Percentiles rank a stretch among this genome's conserved stretches.
phyloP scores from a whole-genome alignment of 2,888 invertebrate genomes.

The Caenorhabditis sp. region DNA sequence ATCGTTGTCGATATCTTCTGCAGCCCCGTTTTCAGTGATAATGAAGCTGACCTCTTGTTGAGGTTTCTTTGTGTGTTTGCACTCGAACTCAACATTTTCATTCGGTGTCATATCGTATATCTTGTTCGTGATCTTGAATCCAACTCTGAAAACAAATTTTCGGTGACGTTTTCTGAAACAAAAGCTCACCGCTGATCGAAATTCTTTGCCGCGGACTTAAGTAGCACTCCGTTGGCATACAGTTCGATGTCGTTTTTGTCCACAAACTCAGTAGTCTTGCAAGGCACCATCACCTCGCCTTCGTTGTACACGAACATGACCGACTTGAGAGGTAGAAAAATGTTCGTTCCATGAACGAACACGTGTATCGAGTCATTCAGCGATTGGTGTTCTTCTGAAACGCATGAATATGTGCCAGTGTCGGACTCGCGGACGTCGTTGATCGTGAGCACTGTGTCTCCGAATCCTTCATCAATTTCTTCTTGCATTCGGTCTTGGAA shows the following conservation, averaged over 20 bases:
- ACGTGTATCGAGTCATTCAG: constrained; percentile 63
- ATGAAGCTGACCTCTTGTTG: constrained; percentile 22
- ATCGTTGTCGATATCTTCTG: constrained; percentile 13
- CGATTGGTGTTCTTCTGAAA: constrained; percentile 47
- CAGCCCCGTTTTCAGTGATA: constrained; percentile 41
- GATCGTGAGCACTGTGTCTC: constrained; percentile 40
- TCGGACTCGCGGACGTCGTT: constrained; percentile 59
- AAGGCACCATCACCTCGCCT: constrained; percentile 60
- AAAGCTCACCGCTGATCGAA: constrained; percentile 60
- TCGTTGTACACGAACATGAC: constrained; percentile 37
- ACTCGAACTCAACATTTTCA: constrained; percentile 46
- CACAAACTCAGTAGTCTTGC: constrained; percentile 61
- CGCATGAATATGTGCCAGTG: constrained; percentile 67
- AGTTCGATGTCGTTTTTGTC: constrained; percentile 56
- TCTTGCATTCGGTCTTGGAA: constrained; percentile 30
- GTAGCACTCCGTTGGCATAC: constrained; percentile 48
- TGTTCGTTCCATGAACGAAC: constrained; percentile 55
- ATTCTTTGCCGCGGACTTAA: constrained; percentile 64
- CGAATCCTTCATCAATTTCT: constrained; percentile 18
- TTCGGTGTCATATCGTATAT: constrained; percentile 30
- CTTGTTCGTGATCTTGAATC: constrained; percentile 62
- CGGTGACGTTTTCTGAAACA: too few relatives aligned
- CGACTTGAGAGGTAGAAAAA: constrained; percentile 53
- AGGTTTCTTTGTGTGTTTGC: constrained; percentile 34
- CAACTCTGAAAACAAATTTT: constrained; percentile 42